A percentile compares a stretch with the other conserved stretches of the same genome.
Evolutionary conservation across 1,140 invertebrate species (phyloP).

Genomic region (Orchestia grillus): DNA sequence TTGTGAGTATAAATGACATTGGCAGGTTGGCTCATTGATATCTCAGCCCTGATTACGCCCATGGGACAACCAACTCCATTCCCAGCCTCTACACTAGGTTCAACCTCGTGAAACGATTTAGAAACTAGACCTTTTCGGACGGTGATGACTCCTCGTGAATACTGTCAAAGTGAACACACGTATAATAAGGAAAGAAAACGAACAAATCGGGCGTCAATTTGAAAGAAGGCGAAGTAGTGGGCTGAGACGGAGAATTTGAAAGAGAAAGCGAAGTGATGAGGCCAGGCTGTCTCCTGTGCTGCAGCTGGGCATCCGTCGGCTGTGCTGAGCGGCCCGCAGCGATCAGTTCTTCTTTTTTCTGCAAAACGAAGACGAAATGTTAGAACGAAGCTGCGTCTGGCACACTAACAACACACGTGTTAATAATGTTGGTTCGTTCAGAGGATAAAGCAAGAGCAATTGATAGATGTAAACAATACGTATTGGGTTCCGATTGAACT

Average conservation of each 20-base stretch:
- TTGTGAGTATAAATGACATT: slow-evolving; percentile 82
- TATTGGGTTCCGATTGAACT: background rate
- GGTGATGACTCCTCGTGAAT: background rate
- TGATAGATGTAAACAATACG: background rate
- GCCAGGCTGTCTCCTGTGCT: background rate
- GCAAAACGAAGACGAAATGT: background rate
- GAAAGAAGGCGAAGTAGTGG: too few relatives aligned
- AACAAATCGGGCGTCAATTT: background rate
- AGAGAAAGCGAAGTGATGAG: background rate
- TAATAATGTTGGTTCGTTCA: background rate
- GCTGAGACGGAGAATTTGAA: background rate
- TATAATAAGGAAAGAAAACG: background rate
- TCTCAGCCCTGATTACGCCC: slow-evolving; percentile 64
- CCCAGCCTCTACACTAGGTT: background rate
- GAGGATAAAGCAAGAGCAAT: background rate
- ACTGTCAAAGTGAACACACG: background rate
- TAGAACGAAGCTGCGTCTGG: background rate
- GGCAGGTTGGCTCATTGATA: slow-evolving; percentile 66
- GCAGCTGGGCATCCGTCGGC: background rate
- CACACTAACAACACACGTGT: background rate
- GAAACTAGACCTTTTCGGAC: background rate
- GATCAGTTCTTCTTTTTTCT: background rate
- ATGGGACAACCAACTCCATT: slow-evolving; percentile 62
- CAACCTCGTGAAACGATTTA: background rate
- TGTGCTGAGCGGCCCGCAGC: background rate